phyloP scores from a whole-genome alignment of 2,888 invertebrate species.

The Ophion ventricosus region DNA sequence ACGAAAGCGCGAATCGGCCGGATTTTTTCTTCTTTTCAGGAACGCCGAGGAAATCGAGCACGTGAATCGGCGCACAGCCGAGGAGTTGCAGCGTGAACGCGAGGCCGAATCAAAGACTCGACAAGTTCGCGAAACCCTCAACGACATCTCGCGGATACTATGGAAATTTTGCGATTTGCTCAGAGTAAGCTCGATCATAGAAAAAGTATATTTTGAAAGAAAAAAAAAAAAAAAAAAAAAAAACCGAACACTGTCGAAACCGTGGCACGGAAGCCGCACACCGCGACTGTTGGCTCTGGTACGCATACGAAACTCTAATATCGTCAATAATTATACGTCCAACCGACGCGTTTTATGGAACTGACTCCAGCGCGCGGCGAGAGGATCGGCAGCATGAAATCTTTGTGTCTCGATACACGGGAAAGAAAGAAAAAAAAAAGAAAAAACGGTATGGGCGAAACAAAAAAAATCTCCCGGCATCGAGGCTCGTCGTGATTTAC shows the following conservation, averaged over 20 bases:
- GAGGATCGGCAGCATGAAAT: constrained; percentile 41
- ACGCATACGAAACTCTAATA: constrained; percentile 40
- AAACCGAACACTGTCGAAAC: no score
- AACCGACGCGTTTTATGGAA: constrained; percentile 36
- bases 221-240: neutral
- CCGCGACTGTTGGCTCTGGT: neutral
- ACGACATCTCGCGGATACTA: constrained; percentile 69
- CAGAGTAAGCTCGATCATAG: constrained; percentile 69
- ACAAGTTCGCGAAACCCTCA: constrained; percentile 72
- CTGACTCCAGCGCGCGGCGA: constrained; percentile 23
- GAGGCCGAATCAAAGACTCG: constrained; percentile 80
- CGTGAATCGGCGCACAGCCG: constrained; percentile 86
- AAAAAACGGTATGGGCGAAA: constrained; percentile 29
- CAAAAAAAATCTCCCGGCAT: constrained; percentile 49
- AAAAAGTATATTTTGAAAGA: constrained; percentile 1
- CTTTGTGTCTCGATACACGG: constrained; percentile 27
- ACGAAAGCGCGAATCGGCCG: neutral
- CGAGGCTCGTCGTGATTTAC: constrained; percentile 56
- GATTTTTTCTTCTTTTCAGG: constrained; percentile 85
- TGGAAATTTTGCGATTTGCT: constrained; percentile 76
- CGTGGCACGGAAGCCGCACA: no score
- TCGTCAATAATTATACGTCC: constrained; percentile 52
- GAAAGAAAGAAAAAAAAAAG: constrained; percentile 20
- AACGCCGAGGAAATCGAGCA: constrained; percentile 89
- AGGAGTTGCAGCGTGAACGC: constrained; percentile 83